Evolutionary conservation across 2,797 vertebrate genomes (phyloP).

Genomic region (Okamejei kenojei): DNA sequence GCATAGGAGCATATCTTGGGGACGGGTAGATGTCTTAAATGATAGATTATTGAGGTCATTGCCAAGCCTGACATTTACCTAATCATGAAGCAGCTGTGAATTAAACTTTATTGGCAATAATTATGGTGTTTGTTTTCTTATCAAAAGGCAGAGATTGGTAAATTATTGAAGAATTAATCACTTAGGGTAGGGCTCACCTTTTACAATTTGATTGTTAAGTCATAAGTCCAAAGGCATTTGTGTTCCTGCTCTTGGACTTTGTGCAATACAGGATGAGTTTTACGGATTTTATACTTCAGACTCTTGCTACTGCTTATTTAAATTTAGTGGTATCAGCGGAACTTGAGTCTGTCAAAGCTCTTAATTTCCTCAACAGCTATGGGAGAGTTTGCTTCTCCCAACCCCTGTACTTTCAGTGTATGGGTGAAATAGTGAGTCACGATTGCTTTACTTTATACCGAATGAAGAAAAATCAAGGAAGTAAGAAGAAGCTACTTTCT

Average conservation of each 20-base stretch:
- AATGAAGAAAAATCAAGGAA: not conserved
- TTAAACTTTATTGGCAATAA: not conserved
- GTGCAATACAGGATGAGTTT: not conserved
- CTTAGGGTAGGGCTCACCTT: not conserved
- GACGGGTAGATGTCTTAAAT: not conserved
- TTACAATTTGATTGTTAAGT: not conserved
- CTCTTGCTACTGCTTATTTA: not conserved
- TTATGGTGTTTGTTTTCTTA: not conserved
- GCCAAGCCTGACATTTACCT: not conserved
- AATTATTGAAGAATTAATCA: conserved; percentile 23
- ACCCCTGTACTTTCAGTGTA: not conserved
- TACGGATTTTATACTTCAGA: not conserved
- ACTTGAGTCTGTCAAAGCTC: not conserved
- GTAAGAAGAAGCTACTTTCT: not conserved
- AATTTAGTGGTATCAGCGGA: not conserved
- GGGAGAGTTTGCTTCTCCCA: not conserved
- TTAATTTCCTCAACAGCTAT: not conserved
- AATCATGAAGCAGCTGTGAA: not conserved
- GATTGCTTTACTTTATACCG: not conserved
- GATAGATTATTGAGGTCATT: no score
- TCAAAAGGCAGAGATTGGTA: not conserved
- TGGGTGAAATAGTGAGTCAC: not conserved
- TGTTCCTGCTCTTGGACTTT: conserved; percentile 8
- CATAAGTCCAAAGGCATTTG: not conserved
- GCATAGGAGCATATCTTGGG: not conserved